phyloP scores from a whole-genome alignment of 2,888 invertebrate species.

The Ophion ellenae region DNA sequence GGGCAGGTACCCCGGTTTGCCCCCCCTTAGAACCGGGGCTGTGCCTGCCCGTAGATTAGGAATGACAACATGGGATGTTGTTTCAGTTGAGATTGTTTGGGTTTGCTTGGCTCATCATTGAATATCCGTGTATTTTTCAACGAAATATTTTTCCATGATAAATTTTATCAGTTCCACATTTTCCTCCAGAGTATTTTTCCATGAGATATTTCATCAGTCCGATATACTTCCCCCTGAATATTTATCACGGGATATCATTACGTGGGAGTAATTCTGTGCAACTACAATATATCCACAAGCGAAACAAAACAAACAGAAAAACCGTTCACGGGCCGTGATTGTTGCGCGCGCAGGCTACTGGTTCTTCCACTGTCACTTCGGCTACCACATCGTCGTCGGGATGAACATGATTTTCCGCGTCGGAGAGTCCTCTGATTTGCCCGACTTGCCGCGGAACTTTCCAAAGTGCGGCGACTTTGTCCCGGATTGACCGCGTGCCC shows the following conservation, averaged over 20 bases:
- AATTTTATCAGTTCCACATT: neutral
- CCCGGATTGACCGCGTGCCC: neutral
- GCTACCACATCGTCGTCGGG: conserved; percentile 73
- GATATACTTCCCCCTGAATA: too few relatives aligned
- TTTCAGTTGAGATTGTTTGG: too few relatives aligned
- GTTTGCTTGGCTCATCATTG: neutral
- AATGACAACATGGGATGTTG: too few relatives aligned
- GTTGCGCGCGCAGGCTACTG: conserved; percentile 73
- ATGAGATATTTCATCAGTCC: neutral
- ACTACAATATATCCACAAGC: neutral
- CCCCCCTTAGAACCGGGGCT: too few relatives aligned
- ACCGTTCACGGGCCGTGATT: neutral
- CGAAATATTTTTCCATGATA: neutral
- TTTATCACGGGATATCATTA: neutral
- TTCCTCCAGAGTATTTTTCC: neutral
- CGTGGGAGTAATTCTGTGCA: neutral
- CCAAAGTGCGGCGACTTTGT: conserved; percentile 71
- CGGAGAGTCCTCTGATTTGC: conserved; percentile 70
- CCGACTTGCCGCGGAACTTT: conserved; percentile 71
- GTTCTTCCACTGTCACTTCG: conserved; percentile 78
- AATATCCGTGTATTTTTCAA: neutral
- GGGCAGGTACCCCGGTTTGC: too few relatives aligned
- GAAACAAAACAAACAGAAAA: neutral
- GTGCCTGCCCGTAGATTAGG: too few relatives aligned
- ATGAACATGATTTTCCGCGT: conserved; percentile 76